phyloP scores from a whole-genome alignment of 2,113 vertebrate genomes.

The Mormoops blainvillei region DNA sequence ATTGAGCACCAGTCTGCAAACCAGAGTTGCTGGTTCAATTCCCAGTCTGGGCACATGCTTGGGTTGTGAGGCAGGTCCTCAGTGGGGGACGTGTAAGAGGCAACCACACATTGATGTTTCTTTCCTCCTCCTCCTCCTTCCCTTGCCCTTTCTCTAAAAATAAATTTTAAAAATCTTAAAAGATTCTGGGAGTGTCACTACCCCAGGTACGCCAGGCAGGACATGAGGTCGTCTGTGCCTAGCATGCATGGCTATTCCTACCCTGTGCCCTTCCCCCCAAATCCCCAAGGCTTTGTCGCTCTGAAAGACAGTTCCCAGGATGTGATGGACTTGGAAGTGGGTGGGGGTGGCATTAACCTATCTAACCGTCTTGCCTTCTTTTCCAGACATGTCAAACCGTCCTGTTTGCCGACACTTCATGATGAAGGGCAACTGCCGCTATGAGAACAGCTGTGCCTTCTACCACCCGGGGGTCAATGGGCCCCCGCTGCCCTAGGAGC shows the following conservation, averaged over 20 bases:
- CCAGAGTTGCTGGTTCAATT: no score
- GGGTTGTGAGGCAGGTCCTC: no score
- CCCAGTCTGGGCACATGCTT: no score
- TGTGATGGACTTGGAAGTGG: not conserved
- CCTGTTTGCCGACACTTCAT: conserved; percentile 94
- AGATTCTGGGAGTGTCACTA: not conserved
- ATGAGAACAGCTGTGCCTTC: conserved; percentile 94
- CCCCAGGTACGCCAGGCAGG: not conserved
- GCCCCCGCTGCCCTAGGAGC: conserved; percentile 85
- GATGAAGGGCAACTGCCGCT: conserved; percentile 94
- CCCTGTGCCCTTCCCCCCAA: not conserved
- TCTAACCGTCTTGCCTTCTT: not conserved
- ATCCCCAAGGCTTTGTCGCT: not conserved
- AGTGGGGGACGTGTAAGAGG: no score
- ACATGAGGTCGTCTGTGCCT: not conserved
- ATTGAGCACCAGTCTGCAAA: no score
- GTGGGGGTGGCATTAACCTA: not conserved
- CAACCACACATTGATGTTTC: no score
- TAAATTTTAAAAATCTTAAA: no score
- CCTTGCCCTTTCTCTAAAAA: no score
- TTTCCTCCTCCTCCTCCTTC: no score
- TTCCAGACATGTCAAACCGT: conserved; percentile 90
- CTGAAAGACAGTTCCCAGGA: not conserved
- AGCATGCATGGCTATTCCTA: not conserved
- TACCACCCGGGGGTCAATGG: conserved; percentile 94